Base-by-base conservation (phyloP, 1,140 invertebrate genomes). In the Trinorchestia longiramus region DNA sequence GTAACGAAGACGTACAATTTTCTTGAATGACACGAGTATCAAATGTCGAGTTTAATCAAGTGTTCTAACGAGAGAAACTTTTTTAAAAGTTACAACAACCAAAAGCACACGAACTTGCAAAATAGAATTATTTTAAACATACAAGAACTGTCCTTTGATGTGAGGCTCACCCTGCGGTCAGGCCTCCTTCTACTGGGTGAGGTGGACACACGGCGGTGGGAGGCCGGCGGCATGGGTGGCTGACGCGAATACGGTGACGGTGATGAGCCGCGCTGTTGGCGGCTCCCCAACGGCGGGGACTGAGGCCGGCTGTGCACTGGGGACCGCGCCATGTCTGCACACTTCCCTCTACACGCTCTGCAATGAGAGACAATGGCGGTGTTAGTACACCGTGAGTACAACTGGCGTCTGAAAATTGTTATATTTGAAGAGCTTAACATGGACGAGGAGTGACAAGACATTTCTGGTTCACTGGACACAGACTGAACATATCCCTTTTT, bases 171-270 rank as follows among this genome's bases (percentile, higher is more conserved):
- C 92, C 92, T 42, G 43, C 23, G 41, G 6, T 28, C 92, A n/a
- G 92, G 92, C 92, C 92, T 94, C 44, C 92, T 44, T 40, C 92
- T 42, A 47, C 40, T 94, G 40, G 92, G 92, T n/a, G 92, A 94
- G 44, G 43, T 44, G 43, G 92, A 94, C 92, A 94, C 43, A 44
- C 92, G 92, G 40, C 92, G 92, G 92, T 94, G 92, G 41, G 43
- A 44, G 8, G 88, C 41, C 41, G 41, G 88, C 88, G 88, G 41
- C 41, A 11, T 43, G 43, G 23, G 88, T 15, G 41, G 88, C 88
- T 36, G 88, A 43, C 88, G 88, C 88, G 88, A 41, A 43, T 90
- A 90, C 4, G 88, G 28, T 11, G 92, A 40, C 40, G 92, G 92
- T 0, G 92, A 94, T 40, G 92, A 0, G 43, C 43, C 92, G 92